Evolutionary conservation across 2,113 vertebrate species (phyloP).

Genomic region (Perca schrenkii): DNA sequence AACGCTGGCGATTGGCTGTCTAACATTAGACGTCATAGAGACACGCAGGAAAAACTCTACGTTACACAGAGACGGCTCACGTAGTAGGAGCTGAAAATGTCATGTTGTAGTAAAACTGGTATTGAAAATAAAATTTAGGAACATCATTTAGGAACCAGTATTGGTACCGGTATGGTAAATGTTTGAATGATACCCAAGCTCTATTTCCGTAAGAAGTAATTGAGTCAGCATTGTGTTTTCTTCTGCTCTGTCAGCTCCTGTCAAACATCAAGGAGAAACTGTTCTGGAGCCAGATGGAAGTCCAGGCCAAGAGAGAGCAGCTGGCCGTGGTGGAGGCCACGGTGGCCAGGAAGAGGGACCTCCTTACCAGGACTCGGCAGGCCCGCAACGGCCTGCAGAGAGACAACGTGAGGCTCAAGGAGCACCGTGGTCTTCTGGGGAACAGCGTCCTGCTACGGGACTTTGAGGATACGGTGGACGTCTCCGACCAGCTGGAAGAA

Average conservation of each 20-base stretch:
- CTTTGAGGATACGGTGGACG: conserved; percentile 84
- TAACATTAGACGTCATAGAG: no score
- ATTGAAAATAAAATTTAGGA: no score
- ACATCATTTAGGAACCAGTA: no score
- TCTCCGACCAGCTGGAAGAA: conserved; percentile 55
- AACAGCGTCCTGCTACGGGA: conserved; percentile 83
- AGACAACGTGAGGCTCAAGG: conserved; percentile 80
- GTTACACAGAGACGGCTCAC: no score
- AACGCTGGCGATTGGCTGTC: no score
- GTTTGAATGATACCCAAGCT: no score
- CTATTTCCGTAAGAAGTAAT: neutral
- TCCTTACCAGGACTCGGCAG: conserved; percentile 82
- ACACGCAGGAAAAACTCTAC: no score
- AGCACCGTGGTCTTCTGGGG: conserved; percentile 85
- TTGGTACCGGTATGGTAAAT: no score
- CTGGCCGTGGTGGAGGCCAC: conserved; percentile 71
- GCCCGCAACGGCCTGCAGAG: conserved; percentile 74
- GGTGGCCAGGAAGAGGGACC: conserved; percentile 77
- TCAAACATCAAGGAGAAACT: conserved; percentile 89
- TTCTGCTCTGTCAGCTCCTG: conserved; percentile 67
- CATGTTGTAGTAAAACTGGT: no score
- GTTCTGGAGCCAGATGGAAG: conserved; percentile 81
- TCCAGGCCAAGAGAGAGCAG: conserved; percentile 69
- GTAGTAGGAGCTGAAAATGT: no score
- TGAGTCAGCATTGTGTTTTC: neutral